Base-by-base conservation (phyloP, 2,797 vertebrate genomes). In the Epinephelus coioides region DNA sequence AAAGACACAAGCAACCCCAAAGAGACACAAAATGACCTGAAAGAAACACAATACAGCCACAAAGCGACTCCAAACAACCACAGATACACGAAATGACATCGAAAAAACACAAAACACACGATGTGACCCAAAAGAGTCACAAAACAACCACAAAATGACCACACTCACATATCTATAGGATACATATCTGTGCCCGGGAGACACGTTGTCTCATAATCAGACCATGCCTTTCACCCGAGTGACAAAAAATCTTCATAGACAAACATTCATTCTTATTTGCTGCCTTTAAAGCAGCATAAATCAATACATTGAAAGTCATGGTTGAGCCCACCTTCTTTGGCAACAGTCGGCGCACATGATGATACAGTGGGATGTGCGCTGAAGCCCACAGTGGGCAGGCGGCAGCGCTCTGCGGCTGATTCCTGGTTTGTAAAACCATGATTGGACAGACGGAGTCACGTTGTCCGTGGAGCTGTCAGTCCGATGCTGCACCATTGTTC, bases 401-500 rank as follows among this genome's bases (percentile, higher is more conserved):
- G n/a, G 79, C 84, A 59, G 78, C 64, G 81, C 81, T 82, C 85
- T 87, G 92, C 86, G 84, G 86, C 81, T 90, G 49, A 40, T 61
- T 87, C 85, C 77, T 74, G 83, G 18, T 73, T 69, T 60, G 50
- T 44, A 25, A 47, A 65, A 19, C 71, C 81, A 10, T 87, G 93
- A 95, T 96, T 95, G 95, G 95, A 82, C 91, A 21, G 84, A 83
- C 75, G 1, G 6, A 86, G 92, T 95, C 94, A 96, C 95, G 94
- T 95, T 93, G 90, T 78, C 75, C 82, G 88, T 44, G 87, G 59
- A 91, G 86, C 94, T 91, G 94, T 94, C 94, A 92, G 90, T 83
- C 84, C 87, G 81, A 86, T 93, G 91, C 94, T 90, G 94, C 95
- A 95, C 95, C 94, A 96, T 95, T 96, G 95, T 96, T 95, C 93